Conservation (phyloP, 2,888 invertebrate species). For the Abrostola tripartita region DNA sequence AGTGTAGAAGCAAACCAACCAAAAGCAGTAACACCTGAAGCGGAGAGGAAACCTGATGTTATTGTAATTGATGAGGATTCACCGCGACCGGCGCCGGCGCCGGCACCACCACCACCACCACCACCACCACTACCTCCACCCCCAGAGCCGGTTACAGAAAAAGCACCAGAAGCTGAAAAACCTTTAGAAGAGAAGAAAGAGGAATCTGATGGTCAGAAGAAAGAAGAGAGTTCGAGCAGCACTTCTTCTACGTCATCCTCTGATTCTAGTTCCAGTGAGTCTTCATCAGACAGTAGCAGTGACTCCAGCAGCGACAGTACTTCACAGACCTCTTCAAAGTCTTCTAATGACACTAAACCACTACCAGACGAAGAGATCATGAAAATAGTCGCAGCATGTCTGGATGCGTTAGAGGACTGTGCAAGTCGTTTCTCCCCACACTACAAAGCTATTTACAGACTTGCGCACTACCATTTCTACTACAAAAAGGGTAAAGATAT, state of each 20-base stretch:
- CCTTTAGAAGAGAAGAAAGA: conserved; percentile 54
- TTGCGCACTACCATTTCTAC: conserved; percentile 94
- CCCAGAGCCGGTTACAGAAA: conserved; percentile 47
- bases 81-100: conserved; percentile 20
- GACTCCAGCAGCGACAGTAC: conserved; percentile 88
- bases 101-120: conserved; percentile 24
- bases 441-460: conserved; percentile 96
- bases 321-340: conserved; percentile 73
- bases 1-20: conserved; percentile 52
- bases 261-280: conserved; percentile 88
- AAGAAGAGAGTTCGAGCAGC: conserved; percentile 77
- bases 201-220: conserved; percentile 67
- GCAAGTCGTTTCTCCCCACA: conserved; percentile 95
- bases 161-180: conserved; percentile 47
- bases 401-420: conserved; percentile 95
- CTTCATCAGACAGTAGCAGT: conserved; percentile 85
- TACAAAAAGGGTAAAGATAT: conserved; percentile 91
- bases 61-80: conserved; percentile 39
- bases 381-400: conserved; percentile 90
- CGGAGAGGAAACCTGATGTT: conserved; percentile 44
- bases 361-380: conserved; percentile 87
- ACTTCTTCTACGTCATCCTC: conserved; percentile 81
- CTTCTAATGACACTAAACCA: conserved; percentile 74
- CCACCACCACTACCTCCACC: conserved; percentile 21
- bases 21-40: conserved; percentile 28